These are phyloP conservation scores for Cichladusa arquata DNA, from an alignment of 2,113 vertebrate species.

Conservation along the genomic window DNA sequence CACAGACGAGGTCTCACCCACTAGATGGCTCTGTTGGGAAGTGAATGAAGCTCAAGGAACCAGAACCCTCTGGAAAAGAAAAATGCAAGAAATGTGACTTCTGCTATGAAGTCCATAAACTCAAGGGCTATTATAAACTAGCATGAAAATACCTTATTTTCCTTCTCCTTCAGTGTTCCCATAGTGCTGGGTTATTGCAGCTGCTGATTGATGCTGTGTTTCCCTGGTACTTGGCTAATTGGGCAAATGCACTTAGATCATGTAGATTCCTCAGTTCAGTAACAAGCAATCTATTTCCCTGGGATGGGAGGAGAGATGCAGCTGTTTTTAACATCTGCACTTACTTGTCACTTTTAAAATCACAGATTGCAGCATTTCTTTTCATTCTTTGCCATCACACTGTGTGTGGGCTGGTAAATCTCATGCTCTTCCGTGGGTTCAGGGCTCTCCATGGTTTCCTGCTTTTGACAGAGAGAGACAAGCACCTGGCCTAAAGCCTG, in stretches of 20 bases:
- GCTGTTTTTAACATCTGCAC: neutral
- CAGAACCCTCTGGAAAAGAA: neutral
- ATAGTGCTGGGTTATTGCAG: neutral
- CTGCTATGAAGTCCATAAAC: neutral
- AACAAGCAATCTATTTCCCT: neutral
- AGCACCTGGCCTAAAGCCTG: neutral
- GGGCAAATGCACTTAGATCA: rapidly evolving
- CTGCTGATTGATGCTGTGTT: neutral
- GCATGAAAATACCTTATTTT: neutral
- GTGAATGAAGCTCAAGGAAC: neutral
- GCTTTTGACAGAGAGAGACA: neutral
- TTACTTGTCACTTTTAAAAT: neutral
- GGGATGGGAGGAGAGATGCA: neutral
- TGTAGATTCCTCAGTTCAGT: neutral
- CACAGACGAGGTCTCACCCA: neutral
- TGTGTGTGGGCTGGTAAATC: neutral
- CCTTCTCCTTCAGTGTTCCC: neutral
- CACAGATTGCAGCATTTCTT: neutral
- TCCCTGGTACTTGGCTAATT: neutral
- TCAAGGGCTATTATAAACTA: neutral
- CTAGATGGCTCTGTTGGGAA: slow-evolving; percentile 33
- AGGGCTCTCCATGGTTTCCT: neutral
- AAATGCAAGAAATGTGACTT: neutral
- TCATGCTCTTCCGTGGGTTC: neutral
- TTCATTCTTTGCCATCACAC: neutral